These are phyloP conservation scores for Pipistrellus nathusii DNA, from an alignment of 2,797 vertebrate genomes.

Conservation along the genomic window DNA sequence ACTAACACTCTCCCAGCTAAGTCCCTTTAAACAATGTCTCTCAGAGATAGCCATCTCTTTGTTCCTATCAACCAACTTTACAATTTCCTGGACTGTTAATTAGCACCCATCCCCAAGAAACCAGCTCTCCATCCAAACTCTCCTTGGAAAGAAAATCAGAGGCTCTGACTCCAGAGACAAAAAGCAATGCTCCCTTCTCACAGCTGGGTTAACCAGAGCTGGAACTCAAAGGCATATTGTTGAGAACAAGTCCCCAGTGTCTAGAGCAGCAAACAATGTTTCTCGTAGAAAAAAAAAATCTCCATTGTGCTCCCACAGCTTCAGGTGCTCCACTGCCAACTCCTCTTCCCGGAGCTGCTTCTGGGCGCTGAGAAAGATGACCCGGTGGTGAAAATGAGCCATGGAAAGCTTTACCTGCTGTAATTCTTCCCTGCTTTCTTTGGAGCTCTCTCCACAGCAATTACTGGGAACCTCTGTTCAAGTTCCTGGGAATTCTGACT, in stretches of 20 bases:
- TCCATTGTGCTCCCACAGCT: background rate
- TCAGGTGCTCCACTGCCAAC: background rate
- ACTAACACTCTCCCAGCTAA: background rate
- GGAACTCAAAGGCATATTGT: constrained; percentile 70
- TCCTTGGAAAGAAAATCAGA: constrained; percentile 42
- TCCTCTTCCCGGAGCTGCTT: background rate
- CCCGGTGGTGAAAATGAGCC: background rate
- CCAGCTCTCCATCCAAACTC: background rate
- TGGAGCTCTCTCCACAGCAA: background rate
- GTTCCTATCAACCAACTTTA: constrained; percentile 1
- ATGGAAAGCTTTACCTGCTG: background rate
- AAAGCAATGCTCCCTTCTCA: background rate
- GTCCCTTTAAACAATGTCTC: background rate
- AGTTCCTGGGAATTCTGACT: constrained; percentile 51
- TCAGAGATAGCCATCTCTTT: background rate
- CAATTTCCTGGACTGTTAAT: constrained; percentile 9
- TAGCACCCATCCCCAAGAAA: background rate
- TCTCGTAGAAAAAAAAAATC: constrained; percentile 1
- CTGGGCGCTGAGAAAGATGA: background rate
- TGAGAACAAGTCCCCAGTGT: constrained; percentile 69
- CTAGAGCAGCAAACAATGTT: constrained; percentile 53
- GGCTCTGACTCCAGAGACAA: constrained; percentile 27
- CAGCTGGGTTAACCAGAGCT: constrained; percentile 34
- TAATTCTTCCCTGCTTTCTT: constrained; percentile 25
- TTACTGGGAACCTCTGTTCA: constrained; percentile 20